Evolutionary conservation across 1,140 invertebrate species (phyloP).

Genomic region (Drosophila pruinosa): DNA sequence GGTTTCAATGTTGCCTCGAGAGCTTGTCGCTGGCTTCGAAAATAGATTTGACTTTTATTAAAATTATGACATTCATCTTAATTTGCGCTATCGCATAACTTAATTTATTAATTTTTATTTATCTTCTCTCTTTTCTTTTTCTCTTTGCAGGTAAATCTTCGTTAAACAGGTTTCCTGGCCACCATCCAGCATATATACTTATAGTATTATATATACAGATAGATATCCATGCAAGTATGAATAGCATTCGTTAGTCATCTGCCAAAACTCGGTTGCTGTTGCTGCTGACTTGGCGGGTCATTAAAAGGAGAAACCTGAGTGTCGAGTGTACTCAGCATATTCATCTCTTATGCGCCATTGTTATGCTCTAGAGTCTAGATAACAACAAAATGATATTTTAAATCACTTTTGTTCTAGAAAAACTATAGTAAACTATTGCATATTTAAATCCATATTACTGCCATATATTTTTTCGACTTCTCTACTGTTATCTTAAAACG

Average conservation of each 20-base stretch:
- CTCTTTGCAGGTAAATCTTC: slow-evolving; percentile 53
- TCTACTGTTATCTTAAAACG: too few relatives aligned
- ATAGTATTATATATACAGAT: background rate
- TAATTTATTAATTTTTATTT: slow-evolving; percentile 70
- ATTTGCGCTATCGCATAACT: slow-evolving; percentile 74
- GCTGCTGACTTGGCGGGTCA: slow-evolving; percentile 42
- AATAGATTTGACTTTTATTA: slow-evolving; percentile 78
- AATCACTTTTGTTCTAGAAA: background rate
- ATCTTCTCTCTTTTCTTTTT: slow-evolving; percentile 18
- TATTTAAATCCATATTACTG: too few relatives aligned
- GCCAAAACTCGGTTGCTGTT: slow-evolving; percentile 47
- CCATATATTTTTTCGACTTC: too few relatives aligned
- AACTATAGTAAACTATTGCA: background rate
- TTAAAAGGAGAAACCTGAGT: slow-evolving; percentile 11
- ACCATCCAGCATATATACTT: background rate
- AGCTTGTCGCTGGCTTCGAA: slow-evolving; percentile 30
- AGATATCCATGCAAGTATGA: slow-evolving; percentile 9
- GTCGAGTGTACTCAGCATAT: background rate
- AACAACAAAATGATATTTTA: background rate
- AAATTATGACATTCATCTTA: slow-evolving; percentile 81
- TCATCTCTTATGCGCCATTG: background rate
- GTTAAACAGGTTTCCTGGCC: slow-evolving; percentile 48
- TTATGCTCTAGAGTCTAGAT: background rate
- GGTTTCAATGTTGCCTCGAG: slow-evolving; percentile 11
- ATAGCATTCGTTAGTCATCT: slow-evolving; percentile 11